These are phyloP conservation scores for Drosophila infuscata DNA, from an alignment of 2,888 invertebrate genomes.

Conservation along the genomic window DNA sequence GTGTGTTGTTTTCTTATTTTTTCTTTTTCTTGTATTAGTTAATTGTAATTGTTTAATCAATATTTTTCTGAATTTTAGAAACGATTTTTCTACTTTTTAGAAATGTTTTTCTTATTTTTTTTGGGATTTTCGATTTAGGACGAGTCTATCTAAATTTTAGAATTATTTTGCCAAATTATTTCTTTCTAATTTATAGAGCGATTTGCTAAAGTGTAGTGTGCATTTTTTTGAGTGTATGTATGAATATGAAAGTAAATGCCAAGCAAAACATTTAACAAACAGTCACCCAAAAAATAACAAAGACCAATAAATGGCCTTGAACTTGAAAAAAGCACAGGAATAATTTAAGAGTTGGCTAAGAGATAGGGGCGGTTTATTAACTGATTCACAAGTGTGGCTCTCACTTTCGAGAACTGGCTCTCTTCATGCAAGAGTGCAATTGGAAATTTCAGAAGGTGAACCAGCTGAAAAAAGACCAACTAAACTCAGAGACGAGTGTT, in stretches of 20 bases:
- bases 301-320: slow-evolving; percentile 66
- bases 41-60: no score
- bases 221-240: not conserved
- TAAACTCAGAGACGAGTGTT: slow-evolving; percentile 14
- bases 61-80: not conserved
- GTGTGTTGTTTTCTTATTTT: no score
- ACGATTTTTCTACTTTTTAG: not conserved
- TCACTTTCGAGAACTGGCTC: slow-evolving; percentile 27
- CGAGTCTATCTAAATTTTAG: no score
- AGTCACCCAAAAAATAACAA: slow-evolving; percentile 48
- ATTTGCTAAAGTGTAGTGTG: not conserved
- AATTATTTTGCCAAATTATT: not conserved
- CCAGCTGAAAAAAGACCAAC: slow-evolving; percentile 55
- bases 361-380: not conserved
- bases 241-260: slow-evolving; percentile 61
- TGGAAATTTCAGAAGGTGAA: slow-evolving; percentile 66
- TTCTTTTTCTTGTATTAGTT: no score
- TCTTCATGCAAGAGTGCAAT: slow-evolving; percentile 50
- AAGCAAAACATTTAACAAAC: slow-evolving; percentile 21
- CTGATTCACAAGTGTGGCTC: slow-evolving; percentile 7
- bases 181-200: not conserved
- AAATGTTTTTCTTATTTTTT: not conserved
- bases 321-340: slow-evolving; percentile 60
- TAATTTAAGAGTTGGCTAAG: slow-evolving; percentile 17
- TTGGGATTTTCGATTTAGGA: not conserved